These are phyloP conservation scores for Ptiloglossa arizonensis DNA, from an alignment of 1,140 invertebrate species.

Conservation along the genomic window DNA sequence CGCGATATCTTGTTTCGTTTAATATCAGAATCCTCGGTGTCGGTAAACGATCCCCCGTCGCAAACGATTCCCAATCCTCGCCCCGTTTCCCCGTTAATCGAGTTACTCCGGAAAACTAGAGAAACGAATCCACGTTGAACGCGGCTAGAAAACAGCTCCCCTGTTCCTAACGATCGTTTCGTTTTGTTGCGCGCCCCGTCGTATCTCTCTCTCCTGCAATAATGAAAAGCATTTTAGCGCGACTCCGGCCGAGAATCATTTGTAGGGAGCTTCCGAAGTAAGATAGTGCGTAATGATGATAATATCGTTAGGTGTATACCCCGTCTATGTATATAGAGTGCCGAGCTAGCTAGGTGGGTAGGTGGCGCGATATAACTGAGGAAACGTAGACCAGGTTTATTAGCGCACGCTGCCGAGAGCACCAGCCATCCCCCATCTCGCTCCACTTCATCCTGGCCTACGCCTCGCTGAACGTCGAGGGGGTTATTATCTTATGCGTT, in stretches of 20 bases:
- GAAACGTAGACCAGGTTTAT: constrained; percentile 75
- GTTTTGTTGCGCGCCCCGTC: constrained; percentile 39
- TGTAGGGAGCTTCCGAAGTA: constrained; percentile 71
- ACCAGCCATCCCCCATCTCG: constrained; percentile 59
- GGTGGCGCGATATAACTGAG: constrained; percentile 72
- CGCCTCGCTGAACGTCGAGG: constrained; percentile 73
- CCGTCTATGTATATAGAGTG: constrained; percentile 54
- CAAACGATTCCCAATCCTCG: too few relatives aligned
- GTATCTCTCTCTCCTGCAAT: constrained; percentile 42
- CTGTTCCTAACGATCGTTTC: constrained; percentile 44
- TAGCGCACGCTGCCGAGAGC: constrained; percentile 70
- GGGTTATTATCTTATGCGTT: constrained; percentile 76
- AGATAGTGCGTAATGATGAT: constrained; percentile 76
- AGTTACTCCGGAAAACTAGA: background rate
- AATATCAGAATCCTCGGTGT: too few relatives aligned
- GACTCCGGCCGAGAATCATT: constrained; percentile 67
- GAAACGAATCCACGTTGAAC: background rate
- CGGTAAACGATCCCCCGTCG: too few relatives aligned
- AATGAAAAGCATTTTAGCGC: constrained; percentile 66
- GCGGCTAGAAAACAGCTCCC: background rate
- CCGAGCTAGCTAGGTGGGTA: constrained; percentile 45
- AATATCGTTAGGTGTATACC: constrained; percentile 74
- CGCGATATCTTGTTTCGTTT: too few relatives aligned
- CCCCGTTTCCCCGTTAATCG: background rate
- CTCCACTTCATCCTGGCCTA: constrained; percentile 68